Percentiles rank a stretch among this genome's conserved stretches.
These are phyloP conservation scores for Gymnoscelis rufifasciata DNA, from an alignment of 2,888 invertebrate species.

Conservation along the genomic window DNA sequence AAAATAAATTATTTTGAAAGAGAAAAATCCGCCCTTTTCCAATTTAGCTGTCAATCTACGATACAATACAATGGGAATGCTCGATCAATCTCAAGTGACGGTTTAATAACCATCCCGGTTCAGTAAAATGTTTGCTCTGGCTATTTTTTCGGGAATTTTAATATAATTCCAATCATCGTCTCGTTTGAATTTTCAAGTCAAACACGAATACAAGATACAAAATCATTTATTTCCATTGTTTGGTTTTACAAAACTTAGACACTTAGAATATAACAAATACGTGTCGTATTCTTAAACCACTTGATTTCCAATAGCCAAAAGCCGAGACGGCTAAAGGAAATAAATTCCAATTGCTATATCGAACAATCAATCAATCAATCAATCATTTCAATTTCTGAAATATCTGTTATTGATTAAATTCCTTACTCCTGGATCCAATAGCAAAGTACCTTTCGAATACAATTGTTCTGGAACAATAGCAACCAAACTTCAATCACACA, in stretches of 20 bases:
- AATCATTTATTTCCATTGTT: too few species aligned
- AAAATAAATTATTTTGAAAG: constrained; percentile 11
- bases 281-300: too few species aligned
- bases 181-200: too few species aligned
- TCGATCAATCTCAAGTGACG: constrained; percentile 21
- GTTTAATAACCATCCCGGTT: constrained; percentile 8
- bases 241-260: too few species aligned
- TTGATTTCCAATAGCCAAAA: too few species aligned
- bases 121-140: not conserved
- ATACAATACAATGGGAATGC: constrained; percentile 10
- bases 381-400: not conserved
- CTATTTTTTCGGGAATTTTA: not conserved
- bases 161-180: not conserved
- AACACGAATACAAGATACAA: too few species aligned
- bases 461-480: too few species aligned
- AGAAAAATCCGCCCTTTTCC: constrained; percentile 9
- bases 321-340: not conserved
- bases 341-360: constrained; percentile 2
- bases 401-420: constrained; percentile 14
- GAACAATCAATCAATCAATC: constrained; percentile 11
- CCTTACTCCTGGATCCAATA: not conserved
- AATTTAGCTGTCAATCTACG: constrained; percentile 19
- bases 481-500: too few species aligned
- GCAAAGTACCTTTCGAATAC: too few species aligned
- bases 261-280: too few species aligned